A percentile compares a stretch with the other conserved stretches of the same genome.
Conservation (phyloP, 1,140 invertebrate genomes). For the Pseudomyrmex flavicornis region DNA sequence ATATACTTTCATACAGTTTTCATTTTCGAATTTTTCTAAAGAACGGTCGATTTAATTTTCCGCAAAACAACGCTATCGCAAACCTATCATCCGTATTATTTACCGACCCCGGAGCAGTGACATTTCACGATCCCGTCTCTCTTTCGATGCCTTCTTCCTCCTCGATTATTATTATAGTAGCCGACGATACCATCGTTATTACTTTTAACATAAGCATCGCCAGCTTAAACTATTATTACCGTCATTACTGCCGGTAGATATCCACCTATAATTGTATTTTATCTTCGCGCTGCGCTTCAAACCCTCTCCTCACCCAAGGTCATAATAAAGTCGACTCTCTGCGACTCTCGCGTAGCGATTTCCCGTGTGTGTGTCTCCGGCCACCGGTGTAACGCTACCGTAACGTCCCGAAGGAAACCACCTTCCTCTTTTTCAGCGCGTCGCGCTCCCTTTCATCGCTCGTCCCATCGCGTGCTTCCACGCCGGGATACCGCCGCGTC, state of each 20-base stretch:
- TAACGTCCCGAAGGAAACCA: conserved; percentile 3
- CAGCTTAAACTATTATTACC: conserved; percentile 39
- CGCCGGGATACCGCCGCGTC: neutral
- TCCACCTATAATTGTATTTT: conserved; percentile 54
- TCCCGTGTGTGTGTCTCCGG: conserved; percentile 7
- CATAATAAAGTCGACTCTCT: conserved; percentile 34
- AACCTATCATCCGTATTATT: conserved; percentile 3
- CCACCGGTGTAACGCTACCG: conserved; percentile 17
- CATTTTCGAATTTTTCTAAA: conserved; percentile 4
- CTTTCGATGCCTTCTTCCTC: neutral
- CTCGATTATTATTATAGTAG: conserved; percentile 24
- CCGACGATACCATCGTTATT: conserved; percentile 35
- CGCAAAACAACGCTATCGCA: neutral
- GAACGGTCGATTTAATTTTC: neutral
- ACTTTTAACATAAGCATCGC: conserved; percentile 47
- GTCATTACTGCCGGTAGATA: conserved; percentile 37
- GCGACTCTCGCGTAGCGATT: neutral
- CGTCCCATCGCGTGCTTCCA: conserved; percentile 14
- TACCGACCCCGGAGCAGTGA: neutral
- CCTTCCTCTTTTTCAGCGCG: neutral
- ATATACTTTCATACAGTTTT: neutral
- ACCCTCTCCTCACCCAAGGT: conserved; percentile 25
- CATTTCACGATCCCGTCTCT: conserved; percentile 33
- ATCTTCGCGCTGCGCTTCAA: conserved; percentile 35
- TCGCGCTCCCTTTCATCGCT: conserved; percentile 22